Conservation (phyloP, 2,888 invertebrate species). For the Frankliniella fusca region DNA sequence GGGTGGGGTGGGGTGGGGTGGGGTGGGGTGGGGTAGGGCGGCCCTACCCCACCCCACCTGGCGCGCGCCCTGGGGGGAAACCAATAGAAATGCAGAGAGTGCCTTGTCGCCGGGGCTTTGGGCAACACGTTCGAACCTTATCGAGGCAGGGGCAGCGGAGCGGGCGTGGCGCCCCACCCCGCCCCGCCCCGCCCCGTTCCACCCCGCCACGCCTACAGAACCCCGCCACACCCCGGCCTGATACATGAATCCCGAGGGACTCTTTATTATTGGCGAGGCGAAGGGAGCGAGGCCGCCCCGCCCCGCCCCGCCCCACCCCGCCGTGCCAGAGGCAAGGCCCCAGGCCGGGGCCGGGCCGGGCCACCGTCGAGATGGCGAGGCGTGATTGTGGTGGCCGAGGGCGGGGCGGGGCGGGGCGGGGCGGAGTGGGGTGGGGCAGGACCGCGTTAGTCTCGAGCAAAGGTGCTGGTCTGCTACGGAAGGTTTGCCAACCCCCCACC, state of each 20-base stretch:
- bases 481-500: too few species aligned
- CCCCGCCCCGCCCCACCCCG: not conserved
- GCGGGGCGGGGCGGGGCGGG: not conserved
- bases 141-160: not conserved
- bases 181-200: too few species aligned
- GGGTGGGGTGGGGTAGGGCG: not conserved
- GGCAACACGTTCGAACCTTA: slow-evolving; percentile 22
- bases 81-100: slow-evolving; percentile 27
- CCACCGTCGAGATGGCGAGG: not conserved
- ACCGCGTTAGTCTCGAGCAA: too few species aligned
- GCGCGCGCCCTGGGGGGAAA: slow-evolving; percentile 24
- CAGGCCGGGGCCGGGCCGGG: not conserved
- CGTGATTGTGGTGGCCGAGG: not conserved
- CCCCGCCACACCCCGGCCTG: not conserved
- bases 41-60: too few species aligned
- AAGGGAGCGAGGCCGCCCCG: not conserved
- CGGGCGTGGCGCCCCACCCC: not conserved
- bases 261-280: slow-evolving; percentile 13
- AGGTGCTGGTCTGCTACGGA: too few species aligned
- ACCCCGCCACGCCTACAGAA: too few species aligned
- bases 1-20: not conserved
- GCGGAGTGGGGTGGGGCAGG: not conserved
- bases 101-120: slow-evolving; percentile 10
- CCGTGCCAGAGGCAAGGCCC: not conserved
- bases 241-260: slow-evolving; percentile 22